phyloP scores from a whole-genome alignment of 2,797 vertebrate genomes.

The Micrastur ruficollis region DNA sequence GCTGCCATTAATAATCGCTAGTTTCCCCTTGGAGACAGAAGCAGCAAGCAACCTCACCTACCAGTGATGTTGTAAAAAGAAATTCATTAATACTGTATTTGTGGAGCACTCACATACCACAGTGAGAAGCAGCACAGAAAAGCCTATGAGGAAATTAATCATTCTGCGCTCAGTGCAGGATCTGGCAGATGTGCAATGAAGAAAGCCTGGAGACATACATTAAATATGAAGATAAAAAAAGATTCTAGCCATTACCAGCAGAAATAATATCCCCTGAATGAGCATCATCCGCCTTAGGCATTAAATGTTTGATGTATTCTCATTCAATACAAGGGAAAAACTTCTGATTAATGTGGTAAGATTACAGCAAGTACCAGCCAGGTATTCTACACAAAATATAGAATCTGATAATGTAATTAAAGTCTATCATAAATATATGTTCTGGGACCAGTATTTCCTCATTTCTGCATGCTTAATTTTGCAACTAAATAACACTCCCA shows the following conservation, averaged over 20 bases:
- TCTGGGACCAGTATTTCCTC: background rate
- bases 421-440: background rate
- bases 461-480: background rate
- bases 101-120: background rate
- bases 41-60: background rate
- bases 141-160: conserved; percentile 54
- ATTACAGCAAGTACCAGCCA: background rate
- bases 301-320: conserved; percentile 3
- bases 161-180: conserved; percentile 13
- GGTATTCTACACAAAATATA: background rate
- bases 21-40: background rate
- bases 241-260: conserved; percentile 2
- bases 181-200: conserved; percentile 25
- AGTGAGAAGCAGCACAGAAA: background rate
- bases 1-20: background rate
- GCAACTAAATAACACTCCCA: background rate
- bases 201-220: conserved; percentile 20
- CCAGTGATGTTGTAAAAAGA: background rate
- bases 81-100: conserved; percentile 54
- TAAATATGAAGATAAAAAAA: conserved; percentile 50
- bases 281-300: background rate
- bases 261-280: conserved; percentile 45
- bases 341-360: background rate
- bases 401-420: background rate
- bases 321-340: background rate